Conservation (phyloP, 2,888 invertebrate genomes). For the Marasmarcha lunaedactyla region DNA sequence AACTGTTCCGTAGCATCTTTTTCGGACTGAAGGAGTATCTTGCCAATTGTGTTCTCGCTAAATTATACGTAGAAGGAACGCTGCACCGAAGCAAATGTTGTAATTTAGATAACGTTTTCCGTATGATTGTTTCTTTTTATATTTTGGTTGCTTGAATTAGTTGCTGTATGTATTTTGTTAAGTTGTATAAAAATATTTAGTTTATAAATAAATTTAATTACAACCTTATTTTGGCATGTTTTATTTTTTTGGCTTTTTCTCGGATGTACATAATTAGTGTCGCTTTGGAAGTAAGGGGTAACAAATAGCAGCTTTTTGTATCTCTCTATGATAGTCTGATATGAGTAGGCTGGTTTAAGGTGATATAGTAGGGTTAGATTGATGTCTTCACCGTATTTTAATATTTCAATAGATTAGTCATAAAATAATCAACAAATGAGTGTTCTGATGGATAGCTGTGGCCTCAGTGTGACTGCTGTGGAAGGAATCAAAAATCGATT, state of each 20-base stretch:
- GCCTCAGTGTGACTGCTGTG: too few species aligned
- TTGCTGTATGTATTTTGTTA: slow-evolving; percentile 69
- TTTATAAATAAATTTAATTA: slow-evolving; percentile 62
- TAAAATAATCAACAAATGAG: slow-evolving; percentile 19
- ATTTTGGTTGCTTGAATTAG: slow-evolving; percentile 63
- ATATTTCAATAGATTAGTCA: slow-evolving; percentile 51
- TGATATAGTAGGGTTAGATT: slow-evolving; percentile 52
- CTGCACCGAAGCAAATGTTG: slow-evolving; percentile 21
- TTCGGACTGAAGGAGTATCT: slow-evolving; percentile 20
- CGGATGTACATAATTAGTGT: slow-evolving; percentile 26
- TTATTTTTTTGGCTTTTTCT: slow-evolving; percentile 35
- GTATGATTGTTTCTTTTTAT: slow-evolving; percentile 38
- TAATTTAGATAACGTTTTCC: slow-evolving; percentile 13
- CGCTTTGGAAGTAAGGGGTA: slow-evolving; percentile 17
- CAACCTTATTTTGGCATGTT: slow-evolving; percentile 55
- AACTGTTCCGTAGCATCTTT: too few species aligned
- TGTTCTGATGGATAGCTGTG: neutral
- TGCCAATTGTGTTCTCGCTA: slow-evolving; percentile 6
- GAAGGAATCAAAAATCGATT: too few species aligned
- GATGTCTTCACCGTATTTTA: slow-evolving; percentile 62
- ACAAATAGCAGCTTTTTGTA: neutral
- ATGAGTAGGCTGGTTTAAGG: slow-evolving; percentile 38
- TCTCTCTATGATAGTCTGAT: slow-evolving; percentile 28
- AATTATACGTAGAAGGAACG: slow-evolving; percentile 13
- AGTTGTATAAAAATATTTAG: slow-evolving; percentile 69